Base-by-base conservation (phyloP, 2,797 vertebrate genomes). In the Holocentrus rufus region DNA sequence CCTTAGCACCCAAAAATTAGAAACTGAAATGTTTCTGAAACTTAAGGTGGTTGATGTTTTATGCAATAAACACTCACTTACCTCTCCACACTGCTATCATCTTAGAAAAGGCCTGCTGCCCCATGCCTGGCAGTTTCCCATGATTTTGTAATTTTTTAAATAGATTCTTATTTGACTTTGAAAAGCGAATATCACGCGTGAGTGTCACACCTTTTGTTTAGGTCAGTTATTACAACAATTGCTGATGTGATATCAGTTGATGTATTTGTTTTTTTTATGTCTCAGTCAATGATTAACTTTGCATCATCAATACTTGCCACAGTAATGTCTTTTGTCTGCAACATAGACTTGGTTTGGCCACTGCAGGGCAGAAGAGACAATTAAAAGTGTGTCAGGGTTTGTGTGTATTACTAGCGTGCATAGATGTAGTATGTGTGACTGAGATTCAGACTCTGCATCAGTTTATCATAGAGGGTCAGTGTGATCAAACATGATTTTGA, bases 401-500 rank as follows among this genome's bases (percentile, higher is more conserved):
- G 7, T 55, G 46, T 46, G 44, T 46, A 4, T 7, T 47, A 18
- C 6, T 18, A 47, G 15, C 18, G 18, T 47, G 46, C 46, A 15
- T 18, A 1, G 15, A 7, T 17, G 46, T 47, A 15, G 17, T 17
- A 17, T 46, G 46, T 47, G 46, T 47, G 42, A 44, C 62, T 46
- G 17, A 30, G 46, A 47, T 25, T 57, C 3, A 46, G 23, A 54
- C 39, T 49, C 6, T 22, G 61, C 13, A 58, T 58, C 30, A 59
- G 23, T 57, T 60, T 14, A 20, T 36, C 69, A 20, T 8, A 46
- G 67, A 15, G 10, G 49, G 58, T 61, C 8, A 52, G 39, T 52
- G 58, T 59, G 47, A 59, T 17, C 53, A 60, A 66, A 53, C 69
- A 23, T 2, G 13, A 44, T 49, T 56, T n/a, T 23, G 13, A 52